Evolutionary conservation across 2,888 invertebrate genomes (phyloP), one percentile per base, ranked within the genome.

Genomic region (Sycophila texana): DNA sequence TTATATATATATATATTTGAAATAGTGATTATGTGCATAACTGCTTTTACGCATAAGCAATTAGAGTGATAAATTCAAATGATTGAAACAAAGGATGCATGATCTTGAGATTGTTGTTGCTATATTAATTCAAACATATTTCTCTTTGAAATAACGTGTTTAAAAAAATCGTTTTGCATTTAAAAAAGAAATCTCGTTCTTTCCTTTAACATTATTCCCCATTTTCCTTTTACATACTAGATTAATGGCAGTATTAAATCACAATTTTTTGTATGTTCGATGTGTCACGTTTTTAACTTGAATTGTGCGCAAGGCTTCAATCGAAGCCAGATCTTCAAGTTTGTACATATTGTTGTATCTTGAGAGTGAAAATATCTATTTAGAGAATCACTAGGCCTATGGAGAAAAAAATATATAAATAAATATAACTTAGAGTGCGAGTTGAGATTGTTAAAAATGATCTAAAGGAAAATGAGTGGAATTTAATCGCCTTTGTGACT

Each of bases 331-430:
- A 63, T 74, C 74, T 79, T 81, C 72, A 79, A 77, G 65, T 81
- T 77, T 81, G 81, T 81, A 81, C 73, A 81, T 81, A 81, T 79
- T 81, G 78, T 81, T 81, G 81, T 79, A 79, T 74, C 57, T 77
- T 79, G 79, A 79, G 73, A 79, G 70, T 76, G 66, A 80, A 80
- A 77, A 61, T 74, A 73, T 65, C 68, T 26, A 76, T 79, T 76
- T 73, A 79, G 65, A 76, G 47, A 77, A 79, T 67, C 57, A 77
- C 73, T 81, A 79, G 81, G 79, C 79, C 77, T 81, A 77, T 55
- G 58, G 65, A 53, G 58, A 75, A 77, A 75, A 77, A 73, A 74
- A 81, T 53, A 75, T 67, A 72, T 70, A 70, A 39, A 7, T 39
- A 39, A 39, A 39, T 39, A 39, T 39, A 39, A 39, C 39, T 4